phyloP scores from a whole-genome alignment of 2,797 vertebrate species.

The Oophaga sylvatica region DNA sequence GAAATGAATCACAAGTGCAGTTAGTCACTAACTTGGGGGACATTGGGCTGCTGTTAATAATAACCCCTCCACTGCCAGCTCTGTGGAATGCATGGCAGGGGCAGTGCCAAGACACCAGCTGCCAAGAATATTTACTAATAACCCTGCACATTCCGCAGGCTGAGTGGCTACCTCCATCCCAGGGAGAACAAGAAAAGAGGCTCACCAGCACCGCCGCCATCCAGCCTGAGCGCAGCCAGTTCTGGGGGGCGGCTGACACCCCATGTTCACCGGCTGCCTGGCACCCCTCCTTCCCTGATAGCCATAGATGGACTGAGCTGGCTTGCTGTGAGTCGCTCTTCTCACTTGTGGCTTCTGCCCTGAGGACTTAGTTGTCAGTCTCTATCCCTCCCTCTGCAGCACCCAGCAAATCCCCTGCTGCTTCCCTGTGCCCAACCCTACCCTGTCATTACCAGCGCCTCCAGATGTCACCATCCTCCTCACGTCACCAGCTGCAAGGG shows the following conservation, averaged over 20 bases:
- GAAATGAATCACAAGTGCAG: not conserved
- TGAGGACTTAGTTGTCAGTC: not conserved
- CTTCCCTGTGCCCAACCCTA: not conserved
- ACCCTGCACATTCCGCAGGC: not conserved
- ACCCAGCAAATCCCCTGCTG: not conserved
- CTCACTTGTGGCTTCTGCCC: not conserved
- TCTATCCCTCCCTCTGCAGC: not conserved
- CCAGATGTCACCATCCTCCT: not conserved
- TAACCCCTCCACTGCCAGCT: not conserved
- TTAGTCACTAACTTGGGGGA: not conserved
- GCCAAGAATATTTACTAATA: not conserved
- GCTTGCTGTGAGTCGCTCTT: not conserved
- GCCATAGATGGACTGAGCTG: not conserved
- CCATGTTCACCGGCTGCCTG: constrained; percentile 13
- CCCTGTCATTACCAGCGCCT: not conserved
- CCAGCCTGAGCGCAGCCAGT: constrained; percentile 42
- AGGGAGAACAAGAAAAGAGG: not conserved
- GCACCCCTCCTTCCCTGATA: constrained; percentile 1
- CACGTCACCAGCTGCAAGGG: not conserved
- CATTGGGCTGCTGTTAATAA: not conserved
- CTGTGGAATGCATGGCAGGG: not conserved
- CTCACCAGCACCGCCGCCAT: constrained; percentile 42
- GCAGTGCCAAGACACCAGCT: not conserved
- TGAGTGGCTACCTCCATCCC: not conserved
- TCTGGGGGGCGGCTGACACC: constrained; percentile 32